These are phyloP conservation scores for Romanogobio albipinnatus DNA, from an alignment of 2,113 vertebrate genomes.

Conservation along the genomic window DNA sequence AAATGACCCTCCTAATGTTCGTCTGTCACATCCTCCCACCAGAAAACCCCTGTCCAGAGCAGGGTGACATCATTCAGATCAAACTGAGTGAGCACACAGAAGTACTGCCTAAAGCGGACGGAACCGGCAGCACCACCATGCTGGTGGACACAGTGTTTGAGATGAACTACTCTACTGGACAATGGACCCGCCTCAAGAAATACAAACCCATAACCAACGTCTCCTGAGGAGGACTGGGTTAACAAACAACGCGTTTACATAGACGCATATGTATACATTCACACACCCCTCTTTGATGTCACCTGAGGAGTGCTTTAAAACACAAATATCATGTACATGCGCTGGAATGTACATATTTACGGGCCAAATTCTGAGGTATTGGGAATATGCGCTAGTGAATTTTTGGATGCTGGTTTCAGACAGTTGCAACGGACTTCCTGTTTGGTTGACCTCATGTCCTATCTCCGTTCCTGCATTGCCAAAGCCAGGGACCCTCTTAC, in stretches of 20 bases:
- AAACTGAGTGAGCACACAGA: conserved; percentile 98
- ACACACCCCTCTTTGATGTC: neutral
- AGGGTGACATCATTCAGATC: conserved; percentile 99
- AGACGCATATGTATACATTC: conserved; percentile 40
- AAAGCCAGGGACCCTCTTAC: conserved; percentile 52
- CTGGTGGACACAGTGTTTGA: conserved; percentile 98
- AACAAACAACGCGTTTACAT: conserved; percentile 20
- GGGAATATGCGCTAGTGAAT: conserved; percentile 13
- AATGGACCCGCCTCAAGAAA: conserved; percentile 99
- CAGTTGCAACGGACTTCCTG: conserved; percentile 3
- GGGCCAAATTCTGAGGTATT: conserved; percentile 41
- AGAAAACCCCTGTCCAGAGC: conserved; percentile 99
- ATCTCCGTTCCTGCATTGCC: conserved; percentile 46
- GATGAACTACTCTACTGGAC: conserved; percentile 99
- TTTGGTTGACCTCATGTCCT: conserved; percentile 41
- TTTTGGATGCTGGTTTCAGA: conserved; percentile 13
- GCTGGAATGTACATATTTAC: conserved; percentile 29
- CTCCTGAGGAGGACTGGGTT: conserved; percentile 77
- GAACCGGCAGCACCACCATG: conserved; percentile 98
- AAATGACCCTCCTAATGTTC: neutral
- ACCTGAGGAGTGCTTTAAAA: conserved; percentile 15
- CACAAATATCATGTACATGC: conserved; percentile 13
- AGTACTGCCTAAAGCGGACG: conserved; percentile 91
- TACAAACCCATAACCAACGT: conserved; percentile 97
- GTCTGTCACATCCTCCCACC: conserved; percentile 60